A percentile compares a stretch with the other conserved stretches of the same genome.
Conservation (phyloP, 2,797 vertebrate genomes). For the Alosa sapidissima region DNA sequence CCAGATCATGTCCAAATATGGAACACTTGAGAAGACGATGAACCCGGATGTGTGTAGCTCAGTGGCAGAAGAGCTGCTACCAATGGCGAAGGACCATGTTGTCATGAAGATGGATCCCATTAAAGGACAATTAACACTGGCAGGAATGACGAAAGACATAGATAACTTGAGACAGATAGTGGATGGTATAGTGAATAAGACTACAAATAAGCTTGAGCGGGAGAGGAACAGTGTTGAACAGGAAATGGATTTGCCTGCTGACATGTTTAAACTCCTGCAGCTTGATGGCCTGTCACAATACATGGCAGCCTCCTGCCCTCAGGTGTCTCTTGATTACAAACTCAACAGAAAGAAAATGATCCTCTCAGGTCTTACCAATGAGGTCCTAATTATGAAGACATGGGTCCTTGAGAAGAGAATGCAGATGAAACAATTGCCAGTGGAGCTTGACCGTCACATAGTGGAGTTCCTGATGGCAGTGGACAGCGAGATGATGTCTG, state of each 20-base stretch:
- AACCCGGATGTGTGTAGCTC: constrained; percentile 66
- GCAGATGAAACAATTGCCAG: constrained; percentile 54
- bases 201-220: constrained; percentile 62
- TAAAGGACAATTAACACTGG: constrained; percentile 62
- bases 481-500: constrained; percentile 67
- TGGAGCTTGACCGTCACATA: constrained; percentile 61
- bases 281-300: constrained; percentile 61
- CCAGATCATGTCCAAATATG: constrained; percentile 66
- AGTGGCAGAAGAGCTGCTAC: constrained; percentile 60
- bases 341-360: constrained; percentile 53
- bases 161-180: constrained; percentile 58
- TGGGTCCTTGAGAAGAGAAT: constrained; percentile 70
- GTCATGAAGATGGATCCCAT: constrained; percentile 55
- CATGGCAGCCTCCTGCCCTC: constrained; percentile 55
- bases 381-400: constrained; percentile 71
- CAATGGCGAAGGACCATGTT: constrained; percentile 54
- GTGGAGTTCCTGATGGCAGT: constrained; percentile 69
- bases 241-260: constrained; percentile 57
- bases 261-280: constrained; percentile 67
- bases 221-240: constrained; percentile 66
- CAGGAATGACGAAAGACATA: constrained; percentile 69
- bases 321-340: constrained; percentile 68
- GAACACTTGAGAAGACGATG: constrained; percentile 48
- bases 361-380: constrained; percentile 69
- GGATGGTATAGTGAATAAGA: constrained; percentile 56